These are phyloP conservation scores for Bombyx mori DNA, from an alignment of 1,140 invertebrate species.

Conservation along the genomic window ASM3026992v2 NC_085115.1:6973001-6973500, in stretches of 20 bases:
- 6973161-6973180: constrained; percentile 12
- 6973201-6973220: constrained; percentile 11
- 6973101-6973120: too few relatives aligned
- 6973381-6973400: constrained; percentile 96
- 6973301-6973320: constrained; percentile 86
- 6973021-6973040: too few relatives aligned
- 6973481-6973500: too few relatives aligned
- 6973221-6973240: constrained; percentile 86
- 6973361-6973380: constrained; percentile 97
- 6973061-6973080: too few relatives aligned
- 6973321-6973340: constrained; percentile 93
- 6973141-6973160: too few relatives aligned
- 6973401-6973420: constrained; percentile 91
- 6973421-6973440: constrained; percentile 75
- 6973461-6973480: background rate
- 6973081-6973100: too few relatives aligned
- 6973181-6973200: constrained; percentile 29
- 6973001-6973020: too few relatives aligned
- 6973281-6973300: constrained; percentile 82
- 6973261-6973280: constrained; percentile 84
- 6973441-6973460: constrained; percentile 76
- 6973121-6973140: too few relatives aligned
- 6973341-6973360: constrained; percentile 96
- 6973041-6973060: too few relatives aligned
- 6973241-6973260: constrained; percentile 81